Conservation (phyloP, 2,113 vertebrate genomes). For the Rhegmatorhina hoffmannsi region DNA sequence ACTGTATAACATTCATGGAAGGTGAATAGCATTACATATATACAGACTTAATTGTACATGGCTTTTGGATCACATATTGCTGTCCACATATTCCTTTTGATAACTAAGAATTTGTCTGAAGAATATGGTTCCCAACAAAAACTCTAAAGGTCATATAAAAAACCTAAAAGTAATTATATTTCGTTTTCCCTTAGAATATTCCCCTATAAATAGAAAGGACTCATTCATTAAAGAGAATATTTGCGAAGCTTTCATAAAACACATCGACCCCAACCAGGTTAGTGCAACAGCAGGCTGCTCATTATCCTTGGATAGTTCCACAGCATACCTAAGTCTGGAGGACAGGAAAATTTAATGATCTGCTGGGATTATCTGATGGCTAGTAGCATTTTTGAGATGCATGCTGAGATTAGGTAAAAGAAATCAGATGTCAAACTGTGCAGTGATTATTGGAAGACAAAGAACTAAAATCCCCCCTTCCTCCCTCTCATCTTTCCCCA, state of each 20-base stretch:
- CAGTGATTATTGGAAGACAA: slow-evolving; percentile 48
- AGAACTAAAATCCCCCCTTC: slow-evolving; percentile 40
- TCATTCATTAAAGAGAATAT: slow-evolving; percentile 44
- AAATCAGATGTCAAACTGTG: slow-evolving; percentile 48
- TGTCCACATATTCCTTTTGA: not conserved
- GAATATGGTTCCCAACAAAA: not conserved
- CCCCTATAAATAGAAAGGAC: not conserved
- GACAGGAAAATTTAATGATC: slow-evolving; percentile 64
- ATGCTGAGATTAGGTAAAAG: slow-evolving; percentile 64
- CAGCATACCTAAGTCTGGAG: not conserved
- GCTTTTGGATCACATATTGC: not conserved
- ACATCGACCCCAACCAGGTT: slow-evolving; percentile 41
- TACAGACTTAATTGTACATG: not conserved
- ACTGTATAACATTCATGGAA: not conserved
- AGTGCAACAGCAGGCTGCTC: slow-evolving; percentile 55
- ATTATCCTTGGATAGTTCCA: slow-evolving; percentile 51
- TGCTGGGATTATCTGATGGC: slow-evolving; percentile 57
- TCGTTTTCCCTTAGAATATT: not conserved
- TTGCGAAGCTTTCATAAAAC: slow-evolving; percentile 28
- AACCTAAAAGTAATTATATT: not conserved
- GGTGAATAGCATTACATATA: not conserved
- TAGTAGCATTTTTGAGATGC: slow-evolving; percentile 51
- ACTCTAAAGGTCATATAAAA: not conserved
- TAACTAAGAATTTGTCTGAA: not conserved
- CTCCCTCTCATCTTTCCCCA: not conserved